phyloP scores from a whole-genome alignment of 2,113 vertebrate species.

The Emydocephalus ijimae region DNA sequence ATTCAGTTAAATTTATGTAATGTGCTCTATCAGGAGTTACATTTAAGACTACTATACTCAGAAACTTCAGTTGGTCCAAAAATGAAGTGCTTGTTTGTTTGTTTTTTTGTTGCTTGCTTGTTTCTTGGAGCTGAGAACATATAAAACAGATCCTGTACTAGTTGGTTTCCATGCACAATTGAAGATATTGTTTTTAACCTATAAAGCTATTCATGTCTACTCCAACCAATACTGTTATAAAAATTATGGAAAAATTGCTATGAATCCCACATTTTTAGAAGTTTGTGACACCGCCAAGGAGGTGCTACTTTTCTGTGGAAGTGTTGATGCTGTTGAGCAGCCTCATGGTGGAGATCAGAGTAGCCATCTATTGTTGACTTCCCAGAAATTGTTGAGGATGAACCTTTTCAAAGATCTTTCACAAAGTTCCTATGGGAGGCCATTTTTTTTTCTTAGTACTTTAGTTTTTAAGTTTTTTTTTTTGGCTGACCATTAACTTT shows the following conservation, averaged over 20 bases:
- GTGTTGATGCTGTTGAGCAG: not conserved
- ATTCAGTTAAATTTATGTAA: not conserved
- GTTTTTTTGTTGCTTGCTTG: not conserved
- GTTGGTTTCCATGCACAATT: not conserved
- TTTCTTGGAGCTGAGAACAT: not conserved
- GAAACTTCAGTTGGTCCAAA: not conserved
- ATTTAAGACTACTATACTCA: not conserved
- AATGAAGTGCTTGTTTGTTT: not conserved
- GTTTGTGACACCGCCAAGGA: not conserved
- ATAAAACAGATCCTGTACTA: not conserved
- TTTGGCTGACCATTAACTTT: not conserved
- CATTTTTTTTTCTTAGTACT: not conserved
- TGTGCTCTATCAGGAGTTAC: not conserved
- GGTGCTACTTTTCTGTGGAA: not conserved
- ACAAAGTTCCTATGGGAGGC: not conserved
- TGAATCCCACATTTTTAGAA: not conserved
- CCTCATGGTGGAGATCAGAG: not conserved
- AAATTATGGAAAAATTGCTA: not conserved
- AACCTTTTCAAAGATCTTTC: not conserved
- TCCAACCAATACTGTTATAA: not conserved
- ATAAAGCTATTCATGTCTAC: not conserved
- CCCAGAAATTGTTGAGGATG: not conserved
- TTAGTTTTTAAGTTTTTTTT: not conserved
- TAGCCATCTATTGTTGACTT: not conserved
- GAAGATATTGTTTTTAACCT: not conserved